phyloP scores from a whole-genome alignment of 2,113 vertebrate species.

The Apistogramma diplotaenia region DNA sequence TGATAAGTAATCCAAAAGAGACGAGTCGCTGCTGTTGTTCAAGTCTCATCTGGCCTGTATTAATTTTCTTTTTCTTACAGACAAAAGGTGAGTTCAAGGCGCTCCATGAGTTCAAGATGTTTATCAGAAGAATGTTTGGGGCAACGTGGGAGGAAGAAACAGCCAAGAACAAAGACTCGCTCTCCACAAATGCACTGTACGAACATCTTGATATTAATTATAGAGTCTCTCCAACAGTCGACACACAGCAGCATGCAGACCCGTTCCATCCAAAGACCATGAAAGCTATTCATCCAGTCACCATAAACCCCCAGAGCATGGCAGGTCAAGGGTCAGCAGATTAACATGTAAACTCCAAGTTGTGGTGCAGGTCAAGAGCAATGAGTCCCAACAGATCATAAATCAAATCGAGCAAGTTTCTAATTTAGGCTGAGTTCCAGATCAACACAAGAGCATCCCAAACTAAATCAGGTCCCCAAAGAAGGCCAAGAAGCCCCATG shows the following conservation, averaged over 20 bases:
- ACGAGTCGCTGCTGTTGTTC: background rate
- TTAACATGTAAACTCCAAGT: background rate
- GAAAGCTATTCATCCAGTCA: background rate
- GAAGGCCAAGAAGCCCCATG: no score
- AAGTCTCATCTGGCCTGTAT: background rate
- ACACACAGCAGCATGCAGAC: background rate
- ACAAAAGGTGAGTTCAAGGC: constrained; percentile 5
- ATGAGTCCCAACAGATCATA: background rate
- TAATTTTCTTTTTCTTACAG: background rate
- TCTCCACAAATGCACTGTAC: background rate
- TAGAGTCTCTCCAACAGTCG: background rate
- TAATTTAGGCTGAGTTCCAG: background rate
- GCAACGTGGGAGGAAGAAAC: background rate
- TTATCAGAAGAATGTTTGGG: background rate
- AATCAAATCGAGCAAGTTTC: background rate
- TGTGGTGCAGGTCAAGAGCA: background rate
- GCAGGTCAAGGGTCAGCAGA: background rate
- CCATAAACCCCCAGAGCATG: background rate
- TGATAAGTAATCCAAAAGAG: constrained; percentile 10
- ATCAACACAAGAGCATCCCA: background rate
- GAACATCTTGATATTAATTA: background rate
- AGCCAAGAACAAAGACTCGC: background rate
- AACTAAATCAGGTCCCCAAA: background rate
- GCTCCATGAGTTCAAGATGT: background rate
- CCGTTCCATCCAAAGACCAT: background rate